Evolutionary conservation across 2,888 invertebrate genomes (phyloP).

Genomic region (Temnothorax unifasciatus): DNA sequence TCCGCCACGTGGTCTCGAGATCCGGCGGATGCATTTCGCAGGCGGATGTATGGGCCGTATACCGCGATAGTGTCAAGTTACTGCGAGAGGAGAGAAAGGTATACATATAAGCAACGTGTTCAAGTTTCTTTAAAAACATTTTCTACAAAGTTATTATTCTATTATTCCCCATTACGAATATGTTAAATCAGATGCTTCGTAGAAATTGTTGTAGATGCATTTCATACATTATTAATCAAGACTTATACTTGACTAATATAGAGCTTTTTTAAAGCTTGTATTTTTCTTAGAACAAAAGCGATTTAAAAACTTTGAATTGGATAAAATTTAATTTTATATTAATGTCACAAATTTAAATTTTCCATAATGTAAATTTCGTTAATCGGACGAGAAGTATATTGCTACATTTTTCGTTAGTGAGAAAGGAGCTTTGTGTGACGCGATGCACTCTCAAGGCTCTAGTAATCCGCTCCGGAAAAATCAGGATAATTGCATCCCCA

Average conservation of each 20-base stretch:
- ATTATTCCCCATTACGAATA: neutral
- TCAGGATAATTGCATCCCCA: conserved; percentile 32
- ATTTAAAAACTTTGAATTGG: neutral
- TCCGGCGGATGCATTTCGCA: conserved; percentile 34
- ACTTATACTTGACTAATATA: neutral
- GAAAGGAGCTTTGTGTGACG: neutral
- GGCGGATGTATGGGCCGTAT: conserved; percentile 35
- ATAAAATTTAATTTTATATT: neutral
- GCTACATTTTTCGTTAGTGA: neutral
- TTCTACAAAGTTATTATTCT: neutral
- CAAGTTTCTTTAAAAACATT: conserved; percentile 8
- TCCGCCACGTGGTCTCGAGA: conserved; percentile 28
- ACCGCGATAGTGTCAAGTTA: conserved; percentile 38
- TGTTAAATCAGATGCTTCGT: conserved; percentile 30
- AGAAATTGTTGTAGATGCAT: neutral
- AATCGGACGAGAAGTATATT: conserved; percentile 2
- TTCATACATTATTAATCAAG: neutral
- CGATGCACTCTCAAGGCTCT: conserved; percentile 5
- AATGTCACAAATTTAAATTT: neutral
- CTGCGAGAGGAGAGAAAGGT: conserved; percentile 1
- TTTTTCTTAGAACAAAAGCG: neutral
- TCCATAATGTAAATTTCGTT: neutral
- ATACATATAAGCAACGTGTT: neutral
- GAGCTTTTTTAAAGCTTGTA: neutral
- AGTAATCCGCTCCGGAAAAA: conserved; percentile 35